These are phyloP conservation scores for Vannuccia rotundouncinata DNA, from an alignment of 2,888 invertebrate species.

Conservation along the genomic window DNA sequence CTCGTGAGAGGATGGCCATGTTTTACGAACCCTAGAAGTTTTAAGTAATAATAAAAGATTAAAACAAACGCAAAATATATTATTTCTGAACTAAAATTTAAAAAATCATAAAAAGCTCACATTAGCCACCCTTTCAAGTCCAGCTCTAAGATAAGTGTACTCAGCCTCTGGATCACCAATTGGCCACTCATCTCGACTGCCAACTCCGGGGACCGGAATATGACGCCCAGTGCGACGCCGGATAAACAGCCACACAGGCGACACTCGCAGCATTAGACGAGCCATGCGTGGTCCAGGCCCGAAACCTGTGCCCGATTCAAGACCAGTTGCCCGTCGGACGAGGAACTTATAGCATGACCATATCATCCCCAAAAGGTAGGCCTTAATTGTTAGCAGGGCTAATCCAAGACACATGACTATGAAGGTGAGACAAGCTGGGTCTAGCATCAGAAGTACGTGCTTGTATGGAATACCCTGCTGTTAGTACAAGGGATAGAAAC, in stretches of 20 bases:
- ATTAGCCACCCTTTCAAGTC: neutral
- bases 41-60: too few species aligned
- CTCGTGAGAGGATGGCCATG: too few species aligned
- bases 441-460: slow-evolving; percentile 14
- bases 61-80: too few species aligned
- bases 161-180: neutral
- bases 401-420: neutral
- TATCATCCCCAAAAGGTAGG: slow-evolving; percentile 70
- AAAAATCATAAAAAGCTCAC: too few species aligned
- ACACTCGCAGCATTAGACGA: neutral
- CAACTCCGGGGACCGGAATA: neutral
- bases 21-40: too few species aligned
- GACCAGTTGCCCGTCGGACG: slow-evolving; percentile 46
- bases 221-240: neutral
- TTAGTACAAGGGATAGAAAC: too few species aligned
- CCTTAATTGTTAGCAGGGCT: slow-evolving; percentile 56
- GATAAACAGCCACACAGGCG: neutral
- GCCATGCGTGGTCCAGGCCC: neutral
- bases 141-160: neutral
- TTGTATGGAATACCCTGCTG: neutral
- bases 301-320: neutral
- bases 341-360: slow-evolving; percentile 81
- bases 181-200: neutral
- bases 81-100: too few species aligned
- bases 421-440: slow-evolving; percentile 24